Conservation (phyloP, 2,797 vertebrate genomes). For the Microchirus variegatus region DNA sequence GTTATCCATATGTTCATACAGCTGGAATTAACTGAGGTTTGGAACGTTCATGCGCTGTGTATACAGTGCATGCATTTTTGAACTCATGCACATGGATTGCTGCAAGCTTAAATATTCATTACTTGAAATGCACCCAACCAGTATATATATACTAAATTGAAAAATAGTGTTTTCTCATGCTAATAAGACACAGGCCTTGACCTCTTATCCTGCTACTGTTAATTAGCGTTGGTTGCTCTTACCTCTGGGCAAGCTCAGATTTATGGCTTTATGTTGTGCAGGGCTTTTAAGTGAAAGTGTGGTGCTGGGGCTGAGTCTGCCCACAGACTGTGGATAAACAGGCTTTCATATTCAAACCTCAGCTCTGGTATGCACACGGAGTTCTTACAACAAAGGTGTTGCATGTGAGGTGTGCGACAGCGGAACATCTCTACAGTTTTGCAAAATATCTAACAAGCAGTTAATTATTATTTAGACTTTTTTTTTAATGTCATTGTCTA, state of each 20-base stretch:
- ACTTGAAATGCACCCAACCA: slow-evolving; percentile 54
- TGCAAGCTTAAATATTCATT: slow-evolving; percentile 49
- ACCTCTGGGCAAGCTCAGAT: slow-evolving; percentile 81
- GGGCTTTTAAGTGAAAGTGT: slow-evolving; percentile 60
- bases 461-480: slow-evolving; percentile 14
- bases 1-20: slow-evolving; percentile 24
- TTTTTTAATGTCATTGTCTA: slow-evolving; percentile 37
- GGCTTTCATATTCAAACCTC: slow-evolving; percentile 35
- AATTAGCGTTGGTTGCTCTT: slow-evolving; percentile 80
- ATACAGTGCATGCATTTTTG: slow-evolving; percentile 33
- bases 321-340: slow-evolving; percentile 41
- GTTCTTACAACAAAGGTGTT: slow-evolving; percentile 1
- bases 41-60: slow-evolving; percentile 24
- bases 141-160: slow-evolving; percentile 67
- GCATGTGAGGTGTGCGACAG: not conserved
- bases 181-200: slow-evolving; percentile 80
- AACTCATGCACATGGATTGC: slow-evolving; percentile 35
- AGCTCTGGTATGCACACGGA: slow-evolving; percentile 1
- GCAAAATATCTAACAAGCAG: not conserved
- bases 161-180: slow-evolving; percentile 81
- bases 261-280: slow-evolving; percentile 77
- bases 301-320: slow-evolving; percentile 35
- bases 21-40: slow-evolving; percentile 20
- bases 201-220: slow-evolving; percentile 78
- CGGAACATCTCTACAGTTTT: slow-evolving; percentile 5